Percentiles rank a stretch among this genome's conserved stretches.
phyloP scores from a whole-genome alignment of 2,797 vertebrate species.

The Chromis chromis region DNA sequence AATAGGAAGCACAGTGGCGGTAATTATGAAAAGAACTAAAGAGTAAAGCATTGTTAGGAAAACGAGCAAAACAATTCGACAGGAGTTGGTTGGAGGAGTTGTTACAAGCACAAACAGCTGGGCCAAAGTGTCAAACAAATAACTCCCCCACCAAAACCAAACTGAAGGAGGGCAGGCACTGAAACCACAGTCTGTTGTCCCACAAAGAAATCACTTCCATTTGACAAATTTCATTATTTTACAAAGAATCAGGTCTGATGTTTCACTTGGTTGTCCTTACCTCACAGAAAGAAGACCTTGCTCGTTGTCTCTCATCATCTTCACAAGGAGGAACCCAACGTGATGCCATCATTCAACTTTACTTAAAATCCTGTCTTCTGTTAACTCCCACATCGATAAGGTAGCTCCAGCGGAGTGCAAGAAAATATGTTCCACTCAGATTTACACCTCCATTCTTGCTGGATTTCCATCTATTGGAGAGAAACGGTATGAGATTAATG shows the following conservation, averaged over 20 bases:
- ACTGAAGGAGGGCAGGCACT: conserved; percentile 21
- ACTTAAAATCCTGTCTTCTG: conserved; percentile 81
- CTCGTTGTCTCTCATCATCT: conserved; percentile 77
- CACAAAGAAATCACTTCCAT: conserved; percentile 17
- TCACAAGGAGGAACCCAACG: conserved; percentile 87
- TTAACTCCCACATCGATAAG: conserved; percentile 85
- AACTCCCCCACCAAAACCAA: conserved; percentile 51
- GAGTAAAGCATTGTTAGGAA: conserved; percentile 7
- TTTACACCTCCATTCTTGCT: conserved; percentile 58
- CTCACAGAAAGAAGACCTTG: conserved; percentile 80
- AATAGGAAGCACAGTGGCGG: not conserved
- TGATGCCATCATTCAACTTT: conserved; percentile 94
- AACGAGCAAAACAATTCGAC: conserved; percentile 41
- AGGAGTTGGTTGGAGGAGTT: conserved; percentile 29
- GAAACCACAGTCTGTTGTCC: conserved; percentile 31
- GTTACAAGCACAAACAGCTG: conserved; percentile 71
- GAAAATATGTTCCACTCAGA: conserved; percentile 24
- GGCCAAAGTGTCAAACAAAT: conserved; percentile 62
- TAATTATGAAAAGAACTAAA: conserved; percentile 13
- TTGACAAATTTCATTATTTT: conserved; percentile 4
- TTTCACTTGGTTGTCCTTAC: conserved; percentile 64
- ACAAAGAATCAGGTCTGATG: not conserved
- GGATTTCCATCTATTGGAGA: conserved; percentile 59
- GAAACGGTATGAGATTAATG: not conserved
- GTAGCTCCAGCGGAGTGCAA: conserved; percentile 52